phyloP scores from a whole-genome alignment of 2,113 vertebrate species.

The Azemiops feae region DNA sequence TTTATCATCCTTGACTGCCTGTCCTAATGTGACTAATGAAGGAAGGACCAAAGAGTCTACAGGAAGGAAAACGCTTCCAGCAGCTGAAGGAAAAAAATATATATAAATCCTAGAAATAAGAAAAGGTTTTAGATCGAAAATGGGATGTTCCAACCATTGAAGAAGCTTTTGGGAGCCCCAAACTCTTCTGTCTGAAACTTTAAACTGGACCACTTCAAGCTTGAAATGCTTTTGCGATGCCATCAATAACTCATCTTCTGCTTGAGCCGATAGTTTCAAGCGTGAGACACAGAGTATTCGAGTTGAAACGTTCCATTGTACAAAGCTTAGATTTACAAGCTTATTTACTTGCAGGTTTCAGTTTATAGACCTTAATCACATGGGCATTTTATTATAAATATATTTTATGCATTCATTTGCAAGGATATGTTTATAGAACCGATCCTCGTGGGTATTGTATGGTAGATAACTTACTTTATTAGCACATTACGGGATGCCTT shows the following conservation, averaged over 20 bases:
- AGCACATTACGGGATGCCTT: neutral
- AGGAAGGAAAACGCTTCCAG: neutral
- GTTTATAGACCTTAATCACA: neutral
- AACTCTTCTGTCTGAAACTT: neutral
- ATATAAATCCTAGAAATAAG: neutral
- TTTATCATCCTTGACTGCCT: neutral
- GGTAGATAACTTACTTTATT: neutral
- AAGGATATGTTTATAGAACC: neutral
- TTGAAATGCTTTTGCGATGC: neutral
- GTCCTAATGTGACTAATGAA: neutral
- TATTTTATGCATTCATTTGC: neutral
- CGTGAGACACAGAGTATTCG: neutral
- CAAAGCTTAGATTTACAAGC: neutral
- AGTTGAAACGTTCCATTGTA: neutral
- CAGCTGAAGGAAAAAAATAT: neutral
- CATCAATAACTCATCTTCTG: neutral
- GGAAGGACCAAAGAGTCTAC: neutral
- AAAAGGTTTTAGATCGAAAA: neutral
- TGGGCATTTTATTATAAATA: neutral
- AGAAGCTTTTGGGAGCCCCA: neutral
- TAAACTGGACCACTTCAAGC: neutral
- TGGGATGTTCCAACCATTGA: neutral
- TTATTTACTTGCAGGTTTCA: neutral
- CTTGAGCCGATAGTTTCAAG: neutral
- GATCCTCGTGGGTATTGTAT: neutral